A percentile compares a stretch with the other conserved stretches of the same genome.
These are phyloP conservation scores for Heteromyza rotundicornis DNA, from an alignment of 2,888 invertebrate genomes.

Conservation along the genomic window DNA sequence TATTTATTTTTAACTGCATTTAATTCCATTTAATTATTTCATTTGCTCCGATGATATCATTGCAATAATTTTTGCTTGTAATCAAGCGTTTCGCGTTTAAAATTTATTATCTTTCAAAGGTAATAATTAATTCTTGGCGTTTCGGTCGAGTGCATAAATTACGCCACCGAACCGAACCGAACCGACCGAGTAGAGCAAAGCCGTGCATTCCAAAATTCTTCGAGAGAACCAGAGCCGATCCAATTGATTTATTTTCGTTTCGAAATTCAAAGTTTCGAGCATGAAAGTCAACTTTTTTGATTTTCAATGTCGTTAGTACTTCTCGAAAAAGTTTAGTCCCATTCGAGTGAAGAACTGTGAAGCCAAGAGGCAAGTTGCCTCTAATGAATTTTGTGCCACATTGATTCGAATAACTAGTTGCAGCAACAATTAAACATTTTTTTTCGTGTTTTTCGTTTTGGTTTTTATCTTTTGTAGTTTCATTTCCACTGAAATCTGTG, in stretches of 20 bases:
- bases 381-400: no score
- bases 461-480: slow-evolving; percentile 13
- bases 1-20: no score
- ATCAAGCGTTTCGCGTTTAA: background rate
- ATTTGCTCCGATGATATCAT: background rate
- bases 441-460: slow-evolving; percentile 1
- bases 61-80: background rate
- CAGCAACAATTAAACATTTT: no score
- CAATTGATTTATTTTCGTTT: slow-evolving; percentile 26
- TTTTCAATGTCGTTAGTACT: no score
- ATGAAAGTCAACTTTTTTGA: slow-evolving; percentile 1
- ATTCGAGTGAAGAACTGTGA: no score
- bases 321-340: no score
- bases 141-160: slow-evolving; percentile 7
- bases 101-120: slow-evolving; percentile 9
- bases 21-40: no score
- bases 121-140: slow-evolving; percentile 13
- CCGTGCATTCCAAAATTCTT: slow-evolving; percentile 39
- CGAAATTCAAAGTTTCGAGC: slow-evolving; percentile 7
- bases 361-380: no score
- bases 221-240: slow-evolving; percentile 28
- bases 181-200: no score
- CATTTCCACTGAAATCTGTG: slow-evolving; percentile 30
- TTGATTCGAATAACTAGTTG: no score
- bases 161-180: background rate